Conservation (phyloP, 2,113 vertebrate species). For the Baryphthengus martii region DNA sequence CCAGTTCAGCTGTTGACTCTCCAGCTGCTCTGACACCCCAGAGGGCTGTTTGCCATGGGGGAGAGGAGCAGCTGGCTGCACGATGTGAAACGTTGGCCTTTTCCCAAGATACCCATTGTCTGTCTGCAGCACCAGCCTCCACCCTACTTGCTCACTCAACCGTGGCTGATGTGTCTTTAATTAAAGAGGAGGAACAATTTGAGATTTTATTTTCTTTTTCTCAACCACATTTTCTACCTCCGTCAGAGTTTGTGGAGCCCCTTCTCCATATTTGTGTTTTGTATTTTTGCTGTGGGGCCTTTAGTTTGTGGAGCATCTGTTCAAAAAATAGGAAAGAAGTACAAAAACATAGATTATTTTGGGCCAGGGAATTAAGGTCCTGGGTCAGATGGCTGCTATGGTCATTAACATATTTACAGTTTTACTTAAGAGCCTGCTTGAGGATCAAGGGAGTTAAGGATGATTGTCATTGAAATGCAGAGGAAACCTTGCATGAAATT, state of each 20-base stretch:
- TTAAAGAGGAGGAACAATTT: constrained; percentile 54
- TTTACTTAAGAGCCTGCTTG: constrained; percentile 58
- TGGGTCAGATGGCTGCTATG: constrained; percentile 35
- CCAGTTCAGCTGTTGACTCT: not conserved
- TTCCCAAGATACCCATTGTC: constrained; percentile 64
- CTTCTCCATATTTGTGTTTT: not conserved
- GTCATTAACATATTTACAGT: constrained; percentile 67
- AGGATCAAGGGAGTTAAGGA: constrained; percentile 57
- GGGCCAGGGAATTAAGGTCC: constrained; percentile 18
- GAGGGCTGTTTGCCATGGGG: not conserved
- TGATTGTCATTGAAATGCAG: constrained; percentile 68
- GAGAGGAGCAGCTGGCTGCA: constrained; percentile 29
- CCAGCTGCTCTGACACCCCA: not conserved
- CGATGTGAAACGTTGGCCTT: not conserved
- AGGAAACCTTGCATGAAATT: constrained; percentile 79
- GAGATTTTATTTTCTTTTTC: constrained; percentile 18
- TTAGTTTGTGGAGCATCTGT: not conserved
- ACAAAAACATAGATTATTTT: not conserved
- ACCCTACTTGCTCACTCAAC: constrained; percentile 67
- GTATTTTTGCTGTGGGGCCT: not conserved
- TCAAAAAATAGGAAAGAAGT: not conserved
- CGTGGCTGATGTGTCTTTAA: constrained; percentile 64
- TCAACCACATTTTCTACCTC: not conserved
- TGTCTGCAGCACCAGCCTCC: constrained; percentile 43
- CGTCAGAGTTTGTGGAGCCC: not conserved